A percentile compares a stretch with the other conserved stretches of the same genome.
These are phyloP conservation scores for Drosophila ezoana DNA, from an alignment of 2,888 invertebrate species.

Conservation along the genomic window DNA sequence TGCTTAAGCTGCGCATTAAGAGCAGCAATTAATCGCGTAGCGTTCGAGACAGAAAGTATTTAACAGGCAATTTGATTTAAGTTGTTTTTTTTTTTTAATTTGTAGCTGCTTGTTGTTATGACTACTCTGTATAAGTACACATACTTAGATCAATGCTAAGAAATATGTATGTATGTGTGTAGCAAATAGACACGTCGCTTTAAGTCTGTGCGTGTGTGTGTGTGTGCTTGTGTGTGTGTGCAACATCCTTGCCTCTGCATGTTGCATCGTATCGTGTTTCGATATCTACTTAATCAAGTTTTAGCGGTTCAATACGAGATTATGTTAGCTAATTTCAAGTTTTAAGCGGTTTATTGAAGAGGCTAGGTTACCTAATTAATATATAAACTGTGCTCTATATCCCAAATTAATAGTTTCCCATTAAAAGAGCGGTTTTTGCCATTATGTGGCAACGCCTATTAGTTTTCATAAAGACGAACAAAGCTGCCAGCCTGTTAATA, in stretches of 20 bases:
- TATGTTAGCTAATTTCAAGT: no score
- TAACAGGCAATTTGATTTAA: conserved; percentile 31
- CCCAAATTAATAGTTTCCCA: no score
- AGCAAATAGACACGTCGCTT: background rate
- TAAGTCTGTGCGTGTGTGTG: background rate
- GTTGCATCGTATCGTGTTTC: background rate
- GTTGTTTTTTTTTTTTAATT: conserved; percentile 37
- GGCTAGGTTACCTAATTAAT: no score
- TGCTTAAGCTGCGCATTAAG: conserved; percentile 40
- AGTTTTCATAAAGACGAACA: no score
- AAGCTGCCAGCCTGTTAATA: no score
- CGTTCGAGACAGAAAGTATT: conserved; percentile 11
- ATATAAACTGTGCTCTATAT: no score
- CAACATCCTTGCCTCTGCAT: conserved; percentile 2
- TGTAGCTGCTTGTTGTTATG: conserved; percentile 52
- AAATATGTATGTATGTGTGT: conserved; percentile 5
- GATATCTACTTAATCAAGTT: background rate
- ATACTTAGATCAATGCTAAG: background rate
- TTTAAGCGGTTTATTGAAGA: no score
- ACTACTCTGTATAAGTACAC: background rate
- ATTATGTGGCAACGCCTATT: no score
- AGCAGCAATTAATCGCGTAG: conserved; percentile 18
- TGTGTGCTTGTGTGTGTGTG: background rate
- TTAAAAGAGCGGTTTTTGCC: no score
- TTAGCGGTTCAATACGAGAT: no score